Percentiles rank a stretch among this genome's conserved stretches.
phyloP scores from a whole-genome alignment of 2,888 invertebrate genomes.

The Philonicus albiceps region DNA sequence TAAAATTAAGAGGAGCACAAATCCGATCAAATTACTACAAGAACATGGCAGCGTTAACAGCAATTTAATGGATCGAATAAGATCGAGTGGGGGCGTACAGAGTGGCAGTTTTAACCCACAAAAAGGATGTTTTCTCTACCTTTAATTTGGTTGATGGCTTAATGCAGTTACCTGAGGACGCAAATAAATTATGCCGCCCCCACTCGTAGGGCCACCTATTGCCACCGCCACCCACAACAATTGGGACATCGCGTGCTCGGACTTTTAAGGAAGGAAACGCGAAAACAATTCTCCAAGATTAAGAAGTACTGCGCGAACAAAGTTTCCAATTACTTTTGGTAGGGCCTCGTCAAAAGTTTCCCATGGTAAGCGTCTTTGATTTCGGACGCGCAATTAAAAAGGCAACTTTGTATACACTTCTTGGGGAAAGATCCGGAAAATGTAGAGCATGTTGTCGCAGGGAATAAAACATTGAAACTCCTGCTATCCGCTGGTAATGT shows the following conservation, averaged over 20 bases:
- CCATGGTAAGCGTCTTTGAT: not conserved
- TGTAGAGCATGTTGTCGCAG: not conserved
- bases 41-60: not conserved
- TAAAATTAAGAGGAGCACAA: not conserved
- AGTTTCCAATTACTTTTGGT: not conserved
- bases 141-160: not conserved
- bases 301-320: not conserved
- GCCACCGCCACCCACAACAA: not conserved
- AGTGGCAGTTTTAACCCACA: not conserved
- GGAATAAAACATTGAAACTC: not conserved
- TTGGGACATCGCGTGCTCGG: not conserved
- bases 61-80: not conserved
- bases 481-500: not conserved
- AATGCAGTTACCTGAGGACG: not conserved
- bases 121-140: not conserved
- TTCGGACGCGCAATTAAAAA: not conserved
- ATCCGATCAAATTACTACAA: not conserved
- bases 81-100: not conserved
- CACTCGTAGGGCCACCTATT: not conserved
- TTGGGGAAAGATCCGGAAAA: not conserved
- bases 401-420: not conserved
- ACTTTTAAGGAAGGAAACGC: not conserved
- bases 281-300: not conserved
- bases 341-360: not conserved
- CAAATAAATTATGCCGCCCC: not conserved